These are phyloP conservation scores for Nomada ruficornis DNA, from an alignment of 2,888 invertebrate genomes.

Conservation along the genomic window DNA sequence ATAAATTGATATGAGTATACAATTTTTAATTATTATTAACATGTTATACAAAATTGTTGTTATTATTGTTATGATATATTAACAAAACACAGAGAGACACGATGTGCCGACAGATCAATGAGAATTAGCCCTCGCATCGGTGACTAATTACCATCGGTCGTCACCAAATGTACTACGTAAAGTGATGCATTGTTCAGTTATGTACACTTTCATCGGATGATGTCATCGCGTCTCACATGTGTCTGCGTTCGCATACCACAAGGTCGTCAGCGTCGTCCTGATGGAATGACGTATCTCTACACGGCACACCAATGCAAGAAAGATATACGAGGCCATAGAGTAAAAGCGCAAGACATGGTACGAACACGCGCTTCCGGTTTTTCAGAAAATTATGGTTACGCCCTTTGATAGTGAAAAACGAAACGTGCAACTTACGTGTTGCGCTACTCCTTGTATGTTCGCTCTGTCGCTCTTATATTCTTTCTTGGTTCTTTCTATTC, in stretches of 20 bases:
- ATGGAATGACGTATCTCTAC: constrained; percentile 47
- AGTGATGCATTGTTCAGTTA: constrained; percentile 81
- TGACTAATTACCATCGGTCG: constrained; percentile 35
- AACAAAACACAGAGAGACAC: too few relatives aligned
- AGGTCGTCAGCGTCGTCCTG: constrained; percentile 63
- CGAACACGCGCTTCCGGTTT: constrained; percentile 63
- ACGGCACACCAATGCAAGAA: constrained; percentile 16
- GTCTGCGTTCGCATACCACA: constrained; percentile 70
- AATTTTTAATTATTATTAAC: too few relatives aligned
- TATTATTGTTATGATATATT: too few relatives aligned
- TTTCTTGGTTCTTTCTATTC: too few relatives aligned
- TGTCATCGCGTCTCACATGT: constrained; percentile 75
- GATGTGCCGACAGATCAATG: background rate
- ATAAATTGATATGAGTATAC: too few relatives aligned
- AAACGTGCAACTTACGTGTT: constrained; percentile 32
- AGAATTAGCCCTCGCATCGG: background rate
- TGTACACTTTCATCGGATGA: constrained; percentile 80
- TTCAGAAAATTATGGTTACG: constrained; percentile 53
- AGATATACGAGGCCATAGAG: constrained; percentile 8
- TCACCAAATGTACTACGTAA: constrained; percentile 53
- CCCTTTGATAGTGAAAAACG: constrained; percentile 27
- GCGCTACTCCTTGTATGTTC: background rate
- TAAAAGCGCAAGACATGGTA: constrained; percentile 43
- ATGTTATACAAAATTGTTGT: too few relatives aligned
- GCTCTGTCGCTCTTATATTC: background rate